Evolutionary conservation across 1,140 invertebrate genomes (phyloP), one percentile per base, ranked within the genome.

Genomic region (Aphelinus atriplicis): DNA sequence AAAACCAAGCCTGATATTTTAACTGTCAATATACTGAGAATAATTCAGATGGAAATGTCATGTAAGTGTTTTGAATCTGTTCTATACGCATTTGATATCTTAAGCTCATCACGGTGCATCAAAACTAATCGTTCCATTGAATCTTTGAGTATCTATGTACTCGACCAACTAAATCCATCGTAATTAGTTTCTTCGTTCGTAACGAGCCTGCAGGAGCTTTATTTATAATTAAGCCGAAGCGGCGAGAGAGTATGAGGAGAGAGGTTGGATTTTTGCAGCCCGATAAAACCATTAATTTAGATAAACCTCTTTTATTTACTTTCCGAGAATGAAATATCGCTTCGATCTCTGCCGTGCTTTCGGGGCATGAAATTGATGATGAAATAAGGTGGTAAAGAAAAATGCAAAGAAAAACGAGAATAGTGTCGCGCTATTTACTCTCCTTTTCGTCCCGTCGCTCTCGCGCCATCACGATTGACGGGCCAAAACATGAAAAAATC

Each of bases 221-320:
- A 63, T 69, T 74, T 68, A 74, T 68, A 74, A 74, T 74, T 74
- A 63, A 55, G 53, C 64, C 60, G 6, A 55, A 0, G n/a, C 66
- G 58, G 62, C 67, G 60, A 73, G 60, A 67, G 63, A 67, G 56
- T 48, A 7, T n/a, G 10, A 45, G 48, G 26, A 58, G 53, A 2
- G 6, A 26, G 9, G 50, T 63, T 9, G 73, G 60, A 74, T 74
- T 74, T 69, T 69, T 42, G n/a, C 51, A 50, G 66, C 56, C 64
- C 65, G 66, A 74, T 74, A 69, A 74, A 73, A 69, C 60, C 73
- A 74, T 74, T 74, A 74, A 74, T 74, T 74, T 63, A 62, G 66
- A 74, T 74, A 74, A 74, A 68, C 65, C 58, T 74, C 73, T 68
- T 73, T 66, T 74, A 74, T 74, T 74, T 74, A 69, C 69, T 74